Evolutionary conservation across 2,113 vertebrate genomes (phyloP).

Genomic region (Rostratula benghalensis): DNA sequence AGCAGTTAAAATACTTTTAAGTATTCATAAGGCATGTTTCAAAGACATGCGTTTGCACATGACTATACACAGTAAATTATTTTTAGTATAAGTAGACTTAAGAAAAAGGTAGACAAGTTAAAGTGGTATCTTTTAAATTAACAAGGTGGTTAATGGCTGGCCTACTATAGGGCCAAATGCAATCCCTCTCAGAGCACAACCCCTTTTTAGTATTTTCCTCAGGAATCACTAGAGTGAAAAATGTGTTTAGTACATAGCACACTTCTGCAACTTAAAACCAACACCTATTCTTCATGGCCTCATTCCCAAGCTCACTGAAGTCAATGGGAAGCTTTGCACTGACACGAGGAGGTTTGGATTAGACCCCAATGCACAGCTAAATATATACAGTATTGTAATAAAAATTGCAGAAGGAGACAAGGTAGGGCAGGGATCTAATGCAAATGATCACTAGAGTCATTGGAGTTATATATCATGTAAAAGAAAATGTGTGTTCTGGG

Average conservation of each 20-base stretch:
- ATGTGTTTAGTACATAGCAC: neutral
- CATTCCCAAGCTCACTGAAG: neutral
- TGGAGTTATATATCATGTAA: neutral
- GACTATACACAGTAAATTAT: neutral
- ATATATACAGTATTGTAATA: neutral
- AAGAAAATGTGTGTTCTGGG: neutral
- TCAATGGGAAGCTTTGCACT: neutral
- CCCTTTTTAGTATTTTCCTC: neutral
- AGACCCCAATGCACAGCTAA: neutral
- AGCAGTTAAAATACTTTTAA: neutral
- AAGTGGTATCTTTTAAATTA: neutral
- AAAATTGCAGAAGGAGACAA: constrained; percentile 20
- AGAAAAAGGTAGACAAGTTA: neutral
- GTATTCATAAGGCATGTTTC: neutral
- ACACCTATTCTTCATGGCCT: neutral
- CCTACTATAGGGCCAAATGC: neutral
- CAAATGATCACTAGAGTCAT: constrained; percentile 10
- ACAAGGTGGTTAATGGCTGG: neutral
- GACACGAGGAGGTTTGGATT: neutral
- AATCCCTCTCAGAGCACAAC: neutral
- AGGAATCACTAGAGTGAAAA: neutral
- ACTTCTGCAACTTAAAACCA: neutral
- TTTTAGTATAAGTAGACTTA: neutral
- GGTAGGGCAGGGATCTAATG: neutral
- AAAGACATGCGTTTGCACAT: neutral